phyloP scores from a whole-genome alignment of 2,888 invertebrate species.

The Ptychoptera albimana region DNA sequence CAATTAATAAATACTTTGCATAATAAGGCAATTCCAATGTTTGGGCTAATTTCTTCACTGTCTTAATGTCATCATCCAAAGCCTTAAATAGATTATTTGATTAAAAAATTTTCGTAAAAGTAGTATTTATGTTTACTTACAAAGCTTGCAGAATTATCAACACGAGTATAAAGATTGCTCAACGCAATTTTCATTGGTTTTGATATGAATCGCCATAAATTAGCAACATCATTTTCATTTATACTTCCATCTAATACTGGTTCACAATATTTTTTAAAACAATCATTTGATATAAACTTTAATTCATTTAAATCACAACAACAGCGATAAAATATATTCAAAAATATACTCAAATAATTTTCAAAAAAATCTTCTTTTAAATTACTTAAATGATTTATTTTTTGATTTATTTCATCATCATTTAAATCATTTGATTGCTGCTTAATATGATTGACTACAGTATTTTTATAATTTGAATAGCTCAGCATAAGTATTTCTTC shows the following conservation, averaged over 20 bases:
- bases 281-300: conserved; percentile 58
- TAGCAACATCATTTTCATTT: conserved; percentile 43
- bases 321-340: conserved; percentile 69
- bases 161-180: conserved; percentile 60
- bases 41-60: conserved; percentile 40
- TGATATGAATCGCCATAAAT: conserved; percentile 66
- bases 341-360: conserved; percentile 65
- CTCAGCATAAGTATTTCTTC: conserved; percentile 33
- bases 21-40: conserved; percentile 73
- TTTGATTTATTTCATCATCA: conserved; percentile 18
- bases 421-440: conserved; percentile 10
- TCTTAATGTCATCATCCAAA: conserved; percentile 14
- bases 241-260: conserved; percentile 55
- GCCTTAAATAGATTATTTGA: too few relatives aligned
- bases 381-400: conserved; percentile 5
- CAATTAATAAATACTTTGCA: conserved; percentile 76
- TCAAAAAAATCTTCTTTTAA: conserved; percentile 41
- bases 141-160: conserved; percentile 22
- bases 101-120: neutral
- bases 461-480: conserved; percentile 12
- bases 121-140: neutral
- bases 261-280: conserved; percentile 62
- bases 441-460: too few relatives aligned
- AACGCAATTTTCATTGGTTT: conserved; percentile 58
- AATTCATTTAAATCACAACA: conserved; percentile 77